Percentiles rank a stretch among this genome's conserved stretches.
phyloP scores from a whole-genome alignment of 2,797 vertebrate species.

The Galago senegalensis region DNA sequence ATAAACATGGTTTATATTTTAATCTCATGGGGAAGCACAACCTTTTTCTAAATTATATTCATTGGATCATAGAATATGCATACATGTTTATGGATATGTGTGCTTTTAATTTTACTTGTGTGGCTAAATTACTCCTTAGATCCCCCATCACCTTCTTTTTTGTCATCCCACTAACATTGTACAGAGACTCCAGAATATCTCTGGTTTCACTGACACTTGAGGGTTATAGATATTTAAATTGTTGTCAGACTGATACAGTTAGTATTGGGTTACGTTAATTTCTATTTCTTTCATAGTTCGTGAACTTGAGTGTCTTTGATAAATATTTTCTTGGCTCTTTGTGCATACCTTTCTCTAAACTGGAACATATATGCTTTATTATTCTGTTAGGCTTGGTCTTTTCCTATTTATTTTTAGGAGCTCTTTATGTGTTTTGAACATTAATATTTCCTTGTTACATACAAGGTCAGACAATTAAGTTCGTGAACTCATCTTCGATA shows the following conservation, averaged over 20 bases:
- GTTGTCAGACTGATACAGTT: not conserved
- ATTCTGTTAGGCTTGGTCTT: not conserved
- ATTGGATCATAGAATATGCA: not conserved
- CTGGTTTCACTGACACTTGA: not conserved
- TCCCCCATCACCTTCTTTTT: not conserved
- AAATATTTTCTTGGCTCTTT: conserved; percentile 23
- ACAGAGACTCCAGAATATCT: not conserved
- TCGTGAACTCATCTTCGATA: too few species aligned
- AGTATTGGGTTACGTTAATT: not conserved
- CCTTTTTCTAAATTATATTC: conserved; percentile 33
- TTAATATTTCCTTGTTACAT: not conserved
- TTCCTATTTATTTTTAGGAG: not conserved
- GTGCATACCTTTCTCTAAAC: not conserved
- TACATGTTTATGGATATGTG: not conserved
- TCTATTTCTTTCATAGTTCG: not conserved
- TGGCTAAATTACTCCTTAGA: not conserved
- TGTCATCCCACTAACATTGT: not conserved
- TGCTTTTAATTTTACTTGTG: not conserved
- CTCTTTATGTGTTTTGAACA: not conserved
- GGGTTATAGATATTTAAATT: not conserved
- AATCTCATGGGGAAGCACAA: not conserved
- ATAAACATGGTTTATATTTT: not conserved
- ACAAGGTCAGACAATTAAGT: too few species aligned
- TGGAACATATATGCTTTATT: not conserved
- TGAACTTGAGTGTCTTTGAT: not conserved